These are phyloP conservation scores for Echiichthys vipera DNA, from an alignment of 2,797 vertebrate genomes.

Conservation along the genomic window DNA sequence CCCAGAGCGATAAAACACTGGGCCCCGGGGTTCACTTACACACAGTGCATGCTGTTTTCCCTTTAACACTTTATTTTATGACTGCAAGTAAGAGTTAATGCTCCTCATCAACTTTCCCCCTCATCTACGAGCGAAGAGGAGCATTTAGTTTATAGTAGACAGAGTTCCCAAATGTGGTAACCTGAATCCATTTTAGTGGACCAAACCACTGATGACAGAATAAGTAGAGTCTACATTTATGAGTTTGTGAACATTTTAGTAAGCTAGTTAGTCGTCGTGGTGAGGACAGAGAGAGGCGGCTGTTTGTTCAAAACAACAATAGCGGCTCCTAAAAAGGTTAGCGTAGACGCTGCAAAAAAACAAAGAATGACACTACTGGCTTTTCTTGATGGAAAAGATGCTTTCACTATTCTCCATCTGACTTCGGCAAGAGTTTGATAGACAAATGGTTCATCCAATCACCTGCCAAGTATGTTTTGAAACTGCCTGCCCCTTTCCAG, in stretches of 20 bases:
- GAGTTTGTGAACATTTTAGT: background rate
- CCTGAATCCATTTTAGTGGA: fast-evolving
- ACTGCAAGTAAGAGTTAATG: slow-evolving; percentile 75
- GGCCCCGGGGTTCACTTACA: slow-evolving; percentile 56
- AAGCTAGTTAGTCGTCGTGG: no score
- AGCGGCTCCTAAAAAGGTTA: no score
- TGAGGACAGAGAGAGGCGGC: no score
- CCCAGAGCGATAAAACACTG: slow-evolving; percentile 69
- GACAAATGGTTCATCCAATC: no score
- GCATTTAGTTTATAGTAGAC: background rate
- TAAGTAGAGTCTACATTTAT: background rate
- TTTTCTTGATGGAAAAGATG: no score
- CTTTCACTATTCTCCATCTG: no score
- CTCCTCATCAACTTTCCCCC: slow-evolving; percentile 72
- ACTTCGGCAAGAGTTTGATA: no score
- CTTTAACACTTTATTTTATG: slow-evolving; percentile 77
- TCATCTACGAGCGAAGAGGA: slow-evolving; percentile 2
- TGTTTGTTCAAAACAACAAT: no score
- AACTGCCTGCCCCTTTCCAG: no score
- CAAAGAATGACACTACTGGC: no score
- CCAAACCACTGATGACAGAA: background rate
- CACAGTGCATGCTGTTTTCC: slow-evolving; percentile 61
- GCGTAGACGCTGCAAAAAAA: no score
- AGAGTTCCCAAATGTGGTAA: background rate
- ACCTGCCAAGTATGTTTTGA: no score